These are phyloP conservation scores for Romanogobio albipinnatus DNA, from an alignment of 2,113 vertebrate genomes.

Conservation along the genomic window DNA sequence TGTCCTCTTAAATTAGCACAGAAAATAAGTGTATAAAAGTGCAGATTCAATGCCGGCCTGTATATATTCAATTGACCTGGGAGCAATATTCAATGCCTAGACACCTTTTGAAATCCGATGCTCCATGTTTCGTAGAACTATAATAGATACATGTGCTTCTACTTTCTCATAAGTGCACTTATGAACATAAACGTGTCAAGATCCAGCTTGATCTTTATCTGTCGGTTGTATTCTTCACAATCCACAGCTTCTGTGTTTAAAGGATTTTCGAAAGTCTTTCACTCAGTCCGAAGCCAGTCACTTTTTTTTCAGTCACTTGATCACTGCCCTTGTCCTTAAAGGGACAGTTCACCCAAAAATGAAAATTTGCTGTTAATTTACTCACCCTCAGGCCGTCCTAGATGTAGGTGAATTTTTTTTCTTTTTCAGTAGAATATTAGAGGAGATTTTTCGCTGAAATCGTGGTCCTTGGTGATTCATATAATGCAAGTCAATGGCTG, in stretches of 20 bases:
- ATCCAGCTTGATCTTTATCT: conserved; percentile 79
- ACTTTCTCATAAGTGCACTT: conserved; percentile 59
- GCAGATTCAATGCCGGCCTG: not conserved
- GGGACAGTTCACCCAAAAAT: too few relatives aligned
- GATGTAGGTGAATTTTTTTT: too few relatives aligned
- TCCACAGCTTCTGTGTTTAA: not conserved
- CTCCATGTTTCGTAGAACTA: conserved; percentile 38
- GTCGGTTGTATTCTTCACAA: not conserved
- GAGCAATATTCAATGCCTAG: not conserved
- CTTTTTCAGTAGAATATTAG: too few relatives aligned
- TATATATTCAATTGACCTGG: not conserved
- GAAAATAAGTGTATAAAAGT: conserved; percentile 4
- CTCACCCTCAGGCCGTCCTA: too few relatives aligned
- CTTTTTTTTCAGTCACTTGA: not conserved
- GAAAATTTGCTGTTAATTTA: too few relatives aligned
- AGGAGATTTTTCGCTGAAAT: too few relatives aligned
- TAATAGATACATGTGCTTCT: conserved; percentile 55
- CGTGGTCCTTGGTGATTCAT: too few relatives aligned
- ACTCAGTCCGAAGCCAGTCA: not conserved
- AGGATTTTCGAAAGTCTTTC: not conserved
- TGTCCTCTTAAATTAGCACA: not conserved
- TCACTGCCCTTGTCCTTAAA: not conserved
- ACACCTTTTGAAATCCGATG: conserved; percentile 11
- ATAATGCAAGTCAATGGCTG: too few relatives aligned
- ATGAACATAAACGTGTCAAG: conserved; percentile 71